Evolutionary conservation across 2,113 vertebrate genomes (phyloP), one percentile per base, ranked within the genome.

Genomic region (Thunnus maccoyii): DNA sequence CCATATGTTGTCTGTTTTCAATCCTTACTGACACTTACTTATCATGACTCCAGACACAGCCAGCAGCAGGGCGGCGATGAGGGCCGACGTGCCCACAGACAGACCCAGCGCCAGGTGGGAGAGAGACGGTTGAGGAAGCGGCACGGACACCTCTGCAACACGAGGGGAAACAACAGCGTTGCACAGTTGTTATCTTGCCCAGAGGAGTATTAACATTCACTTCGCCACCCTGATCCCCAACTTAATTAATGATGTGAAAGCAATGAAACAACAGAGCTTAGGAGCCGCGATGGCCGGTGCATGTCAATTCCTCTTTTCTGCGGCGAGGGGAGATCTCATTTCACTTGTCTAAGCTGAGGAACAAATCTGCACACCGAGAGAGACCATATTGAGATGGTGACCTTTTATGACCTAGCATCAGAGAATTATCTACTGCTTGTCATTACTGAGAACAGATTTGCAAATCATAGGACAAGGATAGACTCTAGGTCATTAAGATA

Each of bases 41-140:
- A 99, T 99, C 97, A 99, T 99, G 90, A 99, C 97, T 65, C 97
- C 98, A 0, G 98, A 99, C 89, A 99, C 99, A 4, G 96, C 97
- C 89, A 99, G 94, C 89, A 99, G 96, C 18, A 99, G 95, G 72
- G 96, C 97, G 5, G 98, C 98, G 76, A 99, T 98, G 82, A 99
- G 93, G 16, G 97, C 97, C 0, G 98, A 99, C 17, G 97, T 99
- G 73, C 97, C 97, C 14, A 99, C 97, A 0, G 98, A 99, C 70
- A 99, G 95, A 50, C 96, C 96, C 90, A 99, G 93, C 0, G 97
- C 96, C 90, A 98, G 95, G 77, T 96, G 96, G 5, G 97, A 97
- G 61, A 97, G 95, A 36, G 96, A 93, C 0, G 81, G 90, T 87
- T 84, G 94, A 1, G 77, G 80, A 17, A 64, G 52, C 78, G 17